Evolutionary conservation across 2,797 vertebrate species (phyloP).

Genomic region (Xiphophorus birchmanni): DNA sequence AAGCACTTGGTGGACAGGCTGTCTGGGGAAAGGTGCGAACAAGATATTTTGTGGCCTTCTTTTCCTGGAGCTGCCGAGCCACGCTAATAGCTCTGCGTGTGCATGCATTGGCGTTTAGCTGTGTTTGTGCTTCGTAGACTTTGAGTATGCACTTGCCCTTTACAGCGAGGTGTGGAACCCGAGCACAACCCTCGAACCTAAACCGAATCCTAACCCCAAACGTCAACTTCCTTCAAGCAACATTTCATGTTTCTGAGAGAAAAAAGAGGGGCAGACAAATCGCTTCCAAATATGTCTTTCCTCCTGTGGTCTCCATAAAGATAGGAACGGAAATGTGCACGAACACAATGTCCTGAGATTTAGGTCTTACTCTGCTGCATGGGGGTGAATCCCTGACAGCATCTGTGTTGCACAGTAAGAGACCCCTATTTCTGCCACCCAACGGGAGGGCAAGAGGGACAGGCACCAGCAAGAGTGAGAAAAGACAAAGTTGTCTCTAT

Average conservation of each 20-base stretch:
- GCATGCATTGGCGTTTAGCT: background rate
- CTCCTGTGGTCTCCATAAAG: background rate
- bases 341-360: slow-evolving; percentile 30
- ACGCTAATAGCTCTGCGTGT: slow-evolving; percentile 47
- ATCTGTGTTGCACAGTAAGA: slow-evolving; percentile 59
- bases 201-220: background rate
- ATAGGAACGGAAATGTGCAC: slow-evolving; percentile 16
- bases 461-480: slow-evolving; percentile 24
- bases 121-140: background rate
- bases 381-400: slow-evolving; percentile 59
- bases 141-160: background rate
- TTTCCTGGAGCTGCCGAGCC: slow-evolving; percentile 43
- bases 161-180: background rate
- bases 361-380: slow-evolving; percentile 52
- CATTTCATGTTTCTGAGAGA: background rate
- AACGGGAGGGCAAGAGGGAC: slow-evolving; percentile 45
- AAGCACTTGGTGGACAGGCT: slow-evolving; percentile 71
- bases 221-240: background rate
- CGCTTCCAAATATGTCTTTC: background rate
- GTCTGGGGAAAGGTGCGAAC: slow-evolving; percentile 70
- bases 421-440: slow-evolving; percentile 57
- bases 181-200: background rate
- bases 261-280: background rate
- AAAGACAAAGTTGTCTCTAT: slow-evolving; percentile 49
- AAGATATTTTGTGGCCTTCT: slow-evolving; percentile 64